Evolutionary conservation across 2,888 invertebrate species (phyloP).

Genomic region (Ryuthela nishihirai): DNA sequence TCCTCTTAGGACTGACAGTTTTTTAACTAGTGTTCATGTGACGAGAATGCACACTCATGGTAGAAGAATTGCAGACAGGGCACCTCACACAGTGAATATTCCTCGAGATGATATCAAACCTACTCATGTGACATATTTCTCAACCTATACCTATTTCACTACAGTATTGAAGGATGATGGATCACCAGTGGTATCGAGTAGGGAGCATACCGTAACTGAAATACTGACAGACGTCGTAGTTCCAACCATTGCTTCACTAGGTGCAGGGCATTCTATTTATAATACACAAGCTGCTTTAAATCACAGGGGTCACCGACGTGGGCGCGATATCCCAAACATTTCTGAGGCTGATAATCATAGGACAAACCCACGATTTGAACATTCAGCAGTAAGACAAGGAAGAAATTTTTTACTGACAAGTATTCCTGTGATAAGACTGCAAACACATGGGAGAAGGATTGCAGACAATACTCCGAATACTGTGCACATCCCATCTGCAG

Average conservation of each 20-base stretch:
- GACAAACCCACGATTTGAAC: no score
- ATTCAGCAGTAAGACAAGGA: no score
- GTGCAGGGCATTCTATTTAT: background rate
- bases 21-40: slow-evolving; percentile 25
- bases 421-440: no score
- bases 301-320: no score
- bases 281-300: no score
- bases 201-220: slow-evolving; percentile 39
- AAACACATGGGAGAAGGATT: no score
- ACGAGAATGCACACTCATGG: background rate
- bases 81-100: slow-evolving; percentile 7
- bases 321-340: no score
- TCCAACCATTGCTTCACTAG: slow-evolving; percentile 16
- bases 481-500: no score
- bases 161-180: slow-evolving; percentile 35
- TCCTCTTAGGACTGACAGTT: no score
- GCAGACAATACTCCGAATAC: no score
- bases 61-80: slow-evolving; percentile 2
- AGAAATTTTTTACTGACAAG: no score
- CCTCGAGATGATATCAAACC: slow-evolving; percentile 17
- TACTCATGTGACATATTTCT: slow-evolving; percentile 41
- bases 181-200: slow-evolving; percentile 27
- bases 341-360: no score
- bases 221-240: slow-evolving; percentile 33
- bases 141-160: slow-evolving; percentile 41